Evolutionary conservation across 2,888 invertebrate species (phyloP), one percentile per base, ranked within the genome.

Genomic region (Osmoderma eremita): DNA sequence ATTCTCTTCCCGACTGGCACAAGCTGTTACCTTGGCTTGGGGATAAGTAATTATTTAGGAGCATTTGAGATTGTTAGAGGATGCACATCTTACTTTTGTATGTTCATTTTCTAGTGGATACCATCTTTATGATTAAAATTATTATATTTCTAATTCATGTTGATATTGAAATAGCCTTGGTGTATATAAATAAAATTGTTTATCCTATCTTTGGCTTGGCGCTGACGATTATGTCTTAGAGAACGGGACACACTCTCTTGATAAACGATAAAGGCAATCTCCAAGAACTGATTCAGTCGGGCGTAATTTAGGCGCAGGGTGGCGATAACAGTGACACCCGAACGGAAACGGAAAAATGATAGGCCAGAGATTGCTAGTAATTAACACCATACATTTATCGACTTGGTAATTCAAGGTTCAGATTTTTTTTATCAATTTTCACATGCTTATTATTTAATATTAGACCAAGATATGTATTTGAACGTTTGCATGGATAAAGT

Each of bases 261-360:
- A 61, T 71, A 71, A 67, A 17, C 50, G 70, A 70, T 70, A 72
- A 66, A 22, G 20, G 13, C 67, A 70, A 72, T 72, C 70, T 67
- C 38, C 56, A 73, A 72, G 73, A 72, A 72, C 69, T 68, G 68
- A 69, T 70, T 69, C 70, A 69, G 36, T 48, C 6, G 30, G 8
- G 24, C 24, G 58, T 61, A 30, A 61, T 61, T 61, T 61, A 61
- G 66, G 58, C 58, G 50, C 68, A 56, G 51, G 58, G 24, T 48
- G 30, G 1, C 6, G 48, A 61, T 61, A 76, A 75, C 69, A 73
- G 70, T 70, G 75, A 73, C 73, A 74, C 71, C 70, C 50, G 53
- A 72, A 72, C 73, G 77, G 77, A 77, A 77, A 73, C 76, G 76
- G 77, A 76, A 75, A n/a, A 73, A 68, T 71, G 73, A 70, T 71